Percentiles rank a stretch among this genome's conserved stretches.
Evolutionary conservation across 2,888 invertebrate genomes (phyloP).

Genomic region (Andrena praecox): DNA sequence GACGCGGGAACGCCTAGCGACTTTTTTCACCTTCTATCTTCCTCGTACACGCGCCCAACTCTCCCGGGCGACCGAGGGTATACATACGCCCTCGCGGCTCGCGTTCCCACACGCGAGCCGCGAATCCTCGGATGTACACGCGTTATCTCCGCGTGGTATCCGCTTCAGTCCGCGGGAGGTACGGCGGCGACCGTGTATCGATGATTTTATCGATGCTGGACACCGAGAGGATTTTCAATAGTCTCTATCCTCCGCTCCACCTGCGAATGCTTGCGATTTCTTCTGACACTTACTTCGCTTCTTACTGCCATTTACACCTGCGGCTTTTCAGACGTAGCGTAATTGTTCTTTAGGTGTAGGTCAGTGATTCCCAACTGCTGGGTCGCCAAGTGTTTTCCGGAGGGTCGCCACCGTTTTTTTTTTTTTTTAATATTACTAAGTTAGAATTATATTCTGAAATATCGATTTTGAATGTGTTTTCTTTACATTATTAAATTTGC

Average conservation of each 20-base stretch:
- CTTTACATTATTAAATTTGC: no score
- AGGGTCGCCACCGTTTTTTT: no score
- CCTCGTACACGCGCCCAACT: slow-evolving; percentile 14
- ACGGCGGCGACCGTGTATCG: slow-evolving; percentile 49
- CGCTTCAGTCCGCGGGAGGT: slow-evolving; percentile 45
- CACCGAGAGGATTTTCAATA: slow-evolving; percentile 22
- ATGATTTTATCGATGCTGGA: slow-evolving; percentile 50
- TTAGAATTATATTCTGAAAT: no score
- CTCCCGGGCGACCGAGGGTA: slow-evolving; percentile 61
- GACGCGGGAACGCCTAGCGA: slow-evolving; percentile 10
- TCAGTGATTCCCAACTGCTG: background rate
- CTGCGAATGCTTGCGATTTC: background rate
- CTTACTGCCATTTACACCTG: background rate
- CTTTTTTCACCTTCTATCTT: slow-evolving; percentile 29
- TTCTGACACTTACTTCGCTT: slow-evolving; percentile 8
- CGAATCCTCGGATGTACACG: slow-evolving; percentile 58
- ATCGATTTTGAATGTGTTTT: no score
- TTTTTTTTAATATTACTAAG: no score
- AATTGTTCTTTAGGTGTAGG: no score
- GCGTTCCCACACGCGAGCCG: slow-evolving; percentile 73
- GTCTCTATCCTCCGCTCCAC: slow-evolving; percentile 12
- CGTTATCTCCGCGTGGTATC: slow-evolving; percentile 62
- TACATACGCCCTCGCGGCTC: slow-evolving; percentile 72
- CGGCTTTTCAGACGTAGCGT: background rate
- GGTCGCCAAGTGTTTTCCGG: no score